These are phyloP conservation scores for Neofelis nebulosa DNA, from an alignment of 2,113 vertebrate genomes.

Conservation along the genomic window DNA sequence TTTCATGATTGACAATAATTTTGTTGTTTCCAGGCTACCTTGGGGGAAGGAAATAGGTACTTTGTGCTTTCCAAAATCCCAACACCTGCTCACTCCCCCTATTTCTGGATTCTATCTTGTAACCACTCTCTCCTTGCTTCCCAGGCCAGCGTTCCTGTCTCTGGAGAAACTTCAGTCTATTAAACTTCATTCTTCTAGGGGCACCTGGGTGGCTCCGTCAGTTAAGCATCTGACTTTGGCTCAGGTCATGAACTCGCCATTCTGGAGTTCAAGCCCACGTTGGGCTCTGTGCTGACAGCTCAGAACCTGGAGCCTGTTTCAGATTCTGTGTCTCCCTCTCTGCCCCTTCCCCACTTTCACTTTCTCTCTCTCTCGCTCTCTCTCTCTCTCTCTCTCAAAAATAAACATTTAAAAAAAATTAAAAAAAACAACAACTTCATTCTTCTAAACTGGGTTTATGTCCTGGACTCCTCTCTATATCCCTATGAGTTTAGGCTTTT, in stretches of 20 bases:
- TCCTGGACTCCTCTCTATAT: background rate
- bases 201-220: too few relatives aligned
- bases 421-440: background rate
- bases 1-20: background rate
- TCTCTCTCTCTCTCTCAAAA: too few relatives aligned
- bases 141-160: background rate
- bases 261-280: too few relatives aligned
- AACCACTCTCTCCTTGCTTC: background rate
- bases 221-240: too few relatives aligned
- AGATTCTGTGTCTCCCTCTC: too few relatives aligned
- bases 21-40: background rate
- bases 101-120: background rate
- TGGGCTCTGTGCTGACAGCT: too few relatives aligned
- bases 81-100: rapidly evolving
- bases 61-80: background rate
- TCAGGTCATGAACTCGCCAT: too few relatives aligned
- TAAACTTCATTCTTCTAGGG: background rate
- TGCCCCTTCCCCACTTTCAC: too few relatives aligned
- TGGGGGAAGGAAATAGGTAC: background rate
- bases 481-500: background rate
- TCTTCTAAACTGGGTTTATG: background rate
- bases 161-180: background rate
- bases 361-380: too few relatives aligned
- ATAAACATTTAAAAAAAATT: too few relatives aligned
- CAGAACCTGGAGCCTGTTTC: too few relatives aligned